Evolutionary conservation across 2,888 invertebrate species (phyloP).

Genomic region (Macrosiphum euphorbiae): DNA sequence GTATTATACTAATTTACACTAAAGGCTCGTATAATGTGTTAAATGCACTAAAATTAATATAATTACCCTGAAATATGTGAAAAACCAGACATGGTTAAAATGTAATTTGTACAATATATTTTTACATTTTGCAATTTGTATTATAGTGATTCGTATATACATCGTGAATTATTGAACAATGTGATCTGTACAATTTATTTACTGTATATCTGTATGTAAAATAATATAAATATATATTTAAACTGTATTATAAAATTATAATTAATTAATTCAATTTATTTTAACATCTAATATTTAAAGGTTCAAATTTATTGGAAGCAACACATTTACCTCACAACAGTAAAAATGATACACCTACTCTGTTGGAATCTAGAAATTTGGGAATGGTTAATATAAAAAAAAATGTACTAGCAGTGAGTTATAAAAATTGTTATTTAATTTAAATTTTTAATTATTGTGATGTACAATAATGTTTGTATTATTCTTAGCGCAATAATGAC

Average conservation of each 20-base stretch:
- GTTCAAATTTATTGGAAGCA: background rate
- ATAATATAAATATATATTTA: background rate
- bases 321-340: background rate
- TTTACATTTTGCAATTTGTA: background rate
- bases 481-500: slow-evolving; percentile 46
- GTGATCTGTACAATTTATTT: background rate
- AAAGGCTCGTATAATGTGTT: too few relatives aligned
- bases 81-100: background rate
- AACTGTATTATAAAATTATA: background rate
- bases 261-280: background rate
- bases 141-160: background rate
- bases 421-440: background rate
- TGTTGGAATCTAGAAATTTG: slow-evolving; percentile 35
- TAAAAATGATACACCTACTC: background rate
- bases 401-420: slow-evolving; percentile 29
- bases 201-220: background rate
- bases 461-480: slow-evolving; percentile 1
- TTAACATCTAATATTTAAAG: slow-evolving; percentile 10
- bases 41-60: too few relatives aligned
- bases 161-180: background rate
- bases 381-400: slow-evolving; percentile 33
- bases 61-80: too few relatives aligned
- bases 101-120: background rate
- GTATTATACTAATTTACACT: too few relatives aligned
- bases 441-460: background rate